These are phyloP conservation scores for Molossus molossus DNA, from an alignment of 2,797 vertebrate species.

Conservation along the genomic window DNA sequence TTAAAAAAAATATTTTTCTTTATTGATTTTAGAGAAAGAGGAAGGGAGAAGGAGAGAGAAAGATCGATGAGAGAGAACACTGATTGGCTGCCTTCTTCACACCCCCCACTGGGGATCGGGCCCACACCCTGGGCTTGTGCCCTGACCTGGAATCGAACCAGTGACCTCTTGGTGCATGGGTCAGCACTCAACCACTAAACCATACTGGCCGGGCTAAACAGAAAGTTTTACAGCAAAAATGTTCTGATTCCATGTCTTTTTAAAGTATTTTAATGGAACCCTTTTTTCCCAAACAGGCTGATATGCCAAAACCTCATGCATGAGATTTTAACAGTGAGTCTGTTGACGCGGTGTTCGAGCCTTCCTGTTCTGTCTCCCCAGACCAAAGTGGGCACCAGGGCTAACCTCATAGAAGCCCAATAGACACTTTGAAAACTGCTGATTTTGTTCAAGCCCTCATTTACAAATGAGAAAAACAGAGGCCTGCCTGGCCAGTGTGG, in stretches of 20 bases:
- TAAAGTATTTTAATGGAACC: background rate
- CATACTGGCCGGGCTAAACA: no score
- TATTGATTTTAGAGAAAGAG: no score
- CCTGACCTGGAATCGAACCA: no score
- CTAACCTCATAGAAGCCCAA: background rate
- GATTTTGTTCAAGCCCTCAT: background rate
- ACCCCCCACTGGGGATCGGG: no score
- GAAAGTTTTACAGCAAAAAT: background rate
- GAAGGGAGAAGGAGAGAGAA: no score
- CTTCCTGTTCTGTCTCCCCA: background rate
- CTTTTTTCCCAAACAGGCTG: background rate
- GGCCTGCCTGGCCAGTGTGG: background rate
- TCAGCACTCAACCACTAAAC: no score
- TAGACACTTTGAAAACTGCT: background rate
- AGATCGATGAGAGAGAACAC: no score
- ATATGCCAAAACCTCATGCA: fast-evolving
- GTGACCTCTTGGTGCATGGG: no score
- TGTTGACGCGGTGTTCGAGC: background rate
- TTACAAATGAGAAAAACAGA: background rate
- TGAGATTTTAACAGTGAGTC: fast-evolving
- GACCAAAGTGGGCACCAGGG: background rate
- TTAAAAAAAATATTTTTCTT: no score
- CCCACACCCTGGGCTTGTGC: no score
- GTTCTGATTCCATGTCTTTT: background rate
- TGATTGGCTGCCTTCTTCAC: no score